phyloP scores from a whole-genome alignment of 1,140 invertebrate species.

The Latrodectus geometricus region DNA sequence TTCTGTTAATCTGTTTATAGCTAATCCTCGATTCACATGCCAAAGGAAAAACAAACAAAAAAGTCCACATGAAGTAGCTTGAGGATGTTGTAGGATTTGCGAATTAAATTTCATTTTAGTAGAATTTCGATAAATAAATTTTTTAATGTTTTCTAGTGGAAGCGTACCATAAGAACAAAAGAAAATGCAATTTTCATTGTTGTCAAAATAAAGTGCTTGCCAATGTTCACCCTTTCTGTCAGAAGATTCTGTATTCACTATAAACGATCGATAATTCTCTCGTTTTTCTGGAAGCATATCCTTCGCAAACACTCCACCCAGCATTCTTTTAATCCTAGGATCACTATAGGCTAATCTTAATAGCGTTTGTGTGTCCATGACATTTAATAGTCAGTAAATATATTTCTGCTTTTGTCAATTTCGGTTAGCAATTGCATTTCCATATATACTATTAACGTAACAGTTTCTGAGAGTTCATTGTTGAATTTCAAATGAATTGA shows the following conservation, averaged over 20 bases:
- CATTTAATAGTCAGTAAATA: not conserved
- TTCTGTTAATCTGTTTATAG: not conserved
- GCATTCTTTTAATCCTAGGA: not conserved
- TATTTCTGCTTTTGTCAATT: not conserved
- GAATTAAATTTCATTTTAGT: not conserved
- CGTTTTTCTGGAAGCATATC: not conserved
- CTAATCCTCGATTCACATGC: not conserved
- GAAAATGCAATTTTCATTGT: not conserved
- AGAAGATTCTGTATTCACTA: not conserved
- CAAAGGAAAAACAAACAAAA: not conserved
- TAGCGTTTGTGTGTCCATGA: not conserved
- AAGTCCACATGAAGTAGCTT: not conserved
- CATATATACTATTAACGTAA: not conserved
- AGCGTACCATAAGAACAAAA: not conserved
- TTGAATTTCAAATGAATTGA: not conserved
- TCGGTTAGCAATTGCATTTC: not conserved
- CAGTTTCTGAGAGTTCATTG: not conserved
- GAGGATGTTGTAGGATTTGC: too few relatives aligned
- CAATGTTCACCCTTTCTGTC: not conserved
- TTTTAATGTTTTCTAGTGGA: not conserved
- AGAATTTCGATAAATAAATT: not conserved
- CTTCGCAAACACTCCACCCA: not conserved
- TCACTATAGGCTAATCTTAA: not conserved
- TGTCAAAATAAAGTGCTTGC: not conserved
- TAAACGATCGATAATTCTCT: not conserved